Percentiles rank a stretch among this genome's conserved stretches.
phyloP scores from a whole-genome alignment of 1,140 invertebrate species.

The Plutomurus gul region DNA sequence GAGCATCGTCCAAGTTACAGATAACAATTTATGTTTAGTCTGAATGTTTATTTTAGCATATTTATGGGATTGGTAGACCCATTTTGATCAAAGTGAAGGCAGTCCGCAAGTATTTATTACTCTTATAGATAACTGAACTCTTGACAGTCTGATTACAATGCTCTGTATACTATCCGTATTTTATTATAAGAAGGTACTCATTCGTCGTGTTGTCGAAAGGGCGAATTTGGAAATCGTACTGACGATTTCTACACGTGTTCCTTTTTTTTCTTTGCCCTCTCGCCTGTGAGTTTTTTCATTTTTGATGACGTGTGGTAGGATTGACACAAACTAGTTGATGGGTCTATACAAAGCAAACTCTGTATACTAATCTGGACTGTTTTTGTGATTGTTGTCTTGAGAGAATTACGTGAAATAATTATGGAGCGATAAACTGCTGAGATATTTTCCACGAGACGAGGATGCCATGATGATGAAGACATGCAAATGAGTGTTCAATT shows the following conservation, averaged over 20 bases:
- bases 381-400: neutral
- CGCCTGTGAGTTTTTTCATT: too few relatives aligned
- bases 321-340: too few relatives aligned
- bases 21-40: neutral
- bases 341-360: too few relatives aligned
- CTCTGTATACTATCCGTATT: too few relatives aligned
- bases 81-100: neutral
- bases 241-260: neutral
- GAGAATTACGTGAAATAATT: neutral
- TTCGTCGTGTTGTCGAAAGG: too few relatives aligned
- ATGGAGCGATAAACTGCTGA: neutral
- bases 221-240: too few relatives aligned
- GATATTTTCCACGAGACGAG: neutral
- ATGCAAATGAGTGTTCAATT: neutral
- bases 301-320: neutral
- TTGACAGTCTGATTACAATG: too few relatives aligned
- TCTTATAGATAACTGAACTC: neutral
- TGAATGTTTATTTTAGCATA: neutral
- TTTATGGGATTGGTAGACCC: neutral
- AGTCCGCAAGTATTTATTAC: neutral
- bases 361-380: too few relatives aligned
- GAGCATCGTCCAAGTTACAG: too few relatives aligned
- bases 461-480: neutral
- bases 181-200: too few relatives aligned
- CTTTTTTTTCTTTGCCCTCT: neutral